phyloP scores from a whole-genome alignment of 2,113 vertebrate species.

The Carassius auratus region DNA sequence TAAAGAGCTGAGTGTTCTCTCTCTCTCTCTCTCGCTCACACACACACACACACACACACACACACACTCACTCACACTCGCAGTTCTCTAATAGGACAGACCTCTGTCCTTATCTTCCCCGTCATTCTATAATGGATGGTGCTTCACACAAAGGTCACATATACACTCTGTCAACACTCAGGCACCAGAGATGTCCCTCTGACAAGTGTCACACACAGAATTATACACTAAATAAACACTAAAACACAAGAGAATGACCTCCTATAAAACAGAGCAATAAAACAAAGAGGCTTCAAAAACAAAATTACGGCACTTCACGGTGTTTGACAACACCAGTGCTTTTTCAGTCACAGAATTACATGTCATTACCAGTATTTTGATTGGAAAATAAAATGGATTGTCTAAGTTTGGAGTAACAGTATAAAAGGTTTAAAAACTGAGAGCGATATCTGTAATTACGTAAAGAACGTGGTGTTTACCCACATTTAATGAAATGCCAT shows the following conservation, averaged over 20 bases:
- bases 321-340: background rate
- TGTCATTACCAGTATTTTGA: background rate
- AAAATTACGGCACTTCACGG: background rate
- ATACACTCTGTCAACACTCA: constrained; percentile 67
- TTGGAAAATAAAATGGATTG: background rate
- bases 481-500: background rate
- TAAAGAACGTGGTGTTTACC: background rate
- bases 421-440: background rate
- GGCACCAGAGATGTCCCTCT: constrained; percentile 65
- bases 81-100: constrained; percentile 61
- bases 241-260: constrained; percentile 41
- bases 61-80: constrained; percentile 24
- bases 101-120: constrained; percentile 56
- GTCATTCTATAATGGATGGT: constrained; percentile 69
- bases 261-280: constrained; percentile 35
- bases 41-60: constrained; percentile 40
- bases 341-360: background rate
- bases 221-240: constrained; percentile 36
- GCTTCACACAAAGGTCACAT: constrained; percentile 71
- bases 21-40: background rate
- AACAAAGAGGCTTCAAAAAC: constrained; percentile 19
- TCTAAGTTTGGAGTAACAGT: background rate
- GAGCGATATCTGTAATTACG: background rate
- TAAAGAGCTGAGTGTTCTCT: constrained; percentile 58
- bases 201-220: constrained; percentile 40